Conservation (phyloP, 2,113 vertebrate genomes). For the Platichthys stellatus region DNA sequence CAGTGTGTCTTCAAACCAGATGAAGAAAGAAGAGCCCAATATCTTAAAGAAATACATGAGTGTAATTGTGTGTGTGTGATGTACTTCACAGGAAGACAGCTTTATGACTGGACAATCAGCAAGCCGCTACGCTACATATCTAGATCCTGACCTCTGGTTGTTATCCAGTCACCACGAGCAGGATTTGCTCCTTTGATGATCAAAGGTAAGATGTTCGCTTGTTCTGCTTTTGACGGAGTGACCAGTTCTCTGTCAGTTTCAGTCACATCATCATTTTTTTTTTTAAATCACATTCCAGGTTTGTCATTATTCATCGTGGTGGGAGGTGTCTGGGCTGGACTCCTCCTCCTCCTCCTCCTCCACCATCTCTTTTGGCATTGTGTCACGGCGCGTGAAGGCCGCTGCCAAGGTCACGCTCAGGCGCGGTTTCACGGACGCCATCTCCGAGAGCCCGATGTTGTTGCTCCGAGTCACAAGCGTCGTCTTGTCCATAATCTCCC, state of each 20-base stretch:
- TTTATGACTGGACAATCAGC: constrained; percentile 37
- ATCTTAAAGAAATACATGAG: constrained; percentile 22
- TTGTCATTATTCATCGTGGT: constrained; percentile 83
- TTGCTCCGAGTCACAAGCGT: constrained; percentile 93
- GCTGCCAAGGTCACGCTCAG: constrained; percentile 90
- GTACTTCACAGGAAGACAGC: constrained; percentile 48
- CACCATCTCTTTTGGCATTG: constrained; percentile 80
- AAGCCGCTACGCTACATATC: constrained; percentile 61
- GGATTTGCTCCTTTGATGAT: constrained; percentile 40
- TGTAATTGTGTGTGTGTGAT: constrained; percentile 29
- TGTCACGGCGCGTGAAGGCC: constrained; percentile 93
- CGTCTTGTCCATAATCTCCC: constrained; percentile 98
- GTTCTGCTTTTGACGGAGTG: constrained; percentile 13
- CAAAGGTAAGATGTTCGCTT: constrained; percentile 15
- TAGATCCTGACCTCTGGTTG: constrained; percentile 42
- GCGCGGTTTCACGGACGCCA: constrained; percentile 90
- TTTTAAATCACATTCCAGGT: constrained; percentile 27
- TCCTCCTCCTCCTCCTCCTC: constrained; percentile 85
- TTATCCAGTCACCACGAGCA: constrained; percentile 39
- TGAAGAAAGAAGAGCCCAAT: constrained; percentile 1
- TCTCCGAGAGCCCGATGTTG: constrained; percentile 93
- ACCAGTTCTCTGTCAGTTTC: constrained; percentile 27
- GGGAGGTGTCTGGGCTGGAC: constrained; percentile 91
- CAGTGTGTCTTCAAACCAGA: constrained; percentile 4
- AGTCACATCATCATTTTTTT: constrained; percentile 9